These are phyloP conservation scores for Acrobasis consociella DNA, from an alignment of 2,888 invertebrate genomes.

Conservation along the genomic window DNA sequence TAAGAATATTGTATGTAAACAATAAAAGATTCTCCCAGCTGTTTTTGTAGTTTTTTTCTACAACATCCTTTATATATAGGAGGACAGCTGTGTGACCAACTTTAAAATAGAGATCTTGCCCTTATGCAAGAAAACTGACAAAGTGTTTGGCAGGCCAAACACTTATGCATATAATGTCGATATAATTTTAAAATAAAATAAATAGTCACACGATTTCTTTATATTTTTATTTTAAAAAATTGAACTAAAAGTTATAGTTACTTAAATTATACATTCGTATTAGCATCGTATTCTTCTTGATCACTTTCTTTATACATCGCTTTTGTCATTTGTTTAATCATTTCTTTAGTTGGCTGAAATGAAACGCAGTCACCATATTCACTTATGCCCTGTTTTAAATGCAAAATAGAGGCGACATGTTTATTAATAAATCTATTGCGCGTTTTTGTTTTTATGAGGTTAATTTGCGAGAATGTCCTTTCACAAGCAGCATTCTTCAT, in stretches of 20 bases:
- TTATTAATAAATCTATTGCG: conserved; percentile 27
- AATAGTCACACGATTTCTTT: background rate
- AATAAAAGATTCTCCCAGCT: no score
- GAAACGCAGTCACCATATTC: conserved; percentile 12
- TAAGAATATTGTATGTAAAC: no score
- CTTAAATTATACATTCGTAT: conserved; percentile 14
- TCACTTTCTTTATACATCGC: conserved; percentile 16
- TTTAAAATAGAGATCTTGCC: background rate
- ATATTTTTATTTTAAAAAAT: background rate
- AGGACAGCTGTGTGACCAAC: background rate
- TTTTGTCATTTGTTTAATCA: conserved; percentile 16
- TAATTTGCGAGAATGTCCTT: conserved; percentile 26
- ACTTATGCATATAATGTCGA: background rate
- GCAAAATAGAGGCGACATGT: conserved; percentile 7
- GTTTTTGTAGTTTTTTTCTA: no score
- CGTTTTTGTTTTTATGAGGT: conserved; percentile 24
- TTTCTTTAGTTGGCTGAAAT: conserved; percentile 12
- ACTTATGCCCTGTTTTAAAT: conserved; percentile 25
- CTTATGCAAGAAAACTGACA: background rate
- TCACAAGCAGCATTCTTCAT: conserved; percentile 26
- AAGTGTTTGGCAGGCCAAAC: background rate
- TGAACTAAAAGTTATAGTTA: background rate
- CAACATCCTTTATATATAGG: no score
- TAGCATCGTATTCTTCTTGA: conserved; percentile 8
- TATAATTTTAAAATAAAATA: background rate